Conservation (phyloP, 2,113 vertebrate genomes). For the Hypocryptadius cinnamomeus region DNA sequence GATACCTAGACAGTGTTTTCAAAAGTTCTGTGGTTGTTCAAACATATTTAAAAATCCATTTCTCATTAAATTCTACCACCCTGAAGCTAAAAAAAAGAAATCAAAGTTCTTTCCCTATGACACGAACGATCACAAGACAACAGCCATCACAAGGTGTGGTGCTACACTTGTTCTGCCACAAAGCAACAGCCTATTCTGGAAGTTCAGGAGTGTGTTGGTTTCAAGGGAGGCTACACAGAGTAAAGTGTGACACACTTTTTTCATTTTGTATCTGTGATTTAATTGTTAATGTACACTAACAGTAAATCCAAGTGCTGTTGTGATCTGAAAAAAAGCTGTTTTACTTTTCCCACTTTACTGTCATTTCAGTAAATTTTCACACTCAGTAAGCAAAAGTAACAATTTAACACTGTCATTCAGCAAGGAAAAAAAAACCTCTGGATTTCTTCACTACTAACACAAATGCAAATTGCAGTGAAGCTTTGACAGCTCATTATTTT, state of each 20-base stretch:
- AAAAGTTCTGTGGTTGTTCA: not conserved
- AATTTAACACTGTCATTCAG: not conserved
- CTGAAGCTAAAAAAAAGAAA: not conserved
- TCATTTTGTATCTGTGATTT: not conserved
- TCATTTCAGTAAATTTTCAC: conserved; percentile 1
- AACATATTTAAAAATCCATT: not conserved
- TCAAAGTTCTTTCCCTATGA: not conserved
- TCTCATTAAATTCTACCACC: not conserved
- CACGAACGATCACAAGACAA: not conserved
- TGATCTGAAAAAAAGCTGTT: not conserved
- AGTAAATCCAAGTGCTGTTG: not conserved
- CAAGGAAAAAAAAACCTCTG: not conserved
- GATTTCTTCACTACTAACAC: not conserved
- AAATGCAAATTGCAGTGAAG: not conserved
- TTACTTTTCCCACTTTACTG: not conserved
- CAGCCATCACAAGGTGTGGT: not conserved
- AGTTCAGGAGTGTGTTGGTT: not conserved
- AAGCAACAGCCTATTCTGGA: not conserved
- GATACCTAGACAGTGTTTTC: not conserved
- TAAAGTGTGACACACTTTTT: not conserved
- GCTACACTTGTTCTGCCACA: not conserved
- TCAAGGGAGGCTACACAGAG: not conserved
- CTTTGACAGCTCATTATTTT: conserved; percentile 21
- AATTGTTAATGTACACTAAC: not conserved
- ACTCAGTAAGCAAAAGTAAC: not conserved